Percentiles rank a stretch among this genome's conserved stretches.
phyloP scores from a whole-genome alignment of 2,113 vertebrate genomes.

The Tetrao urogallus region DNA sequence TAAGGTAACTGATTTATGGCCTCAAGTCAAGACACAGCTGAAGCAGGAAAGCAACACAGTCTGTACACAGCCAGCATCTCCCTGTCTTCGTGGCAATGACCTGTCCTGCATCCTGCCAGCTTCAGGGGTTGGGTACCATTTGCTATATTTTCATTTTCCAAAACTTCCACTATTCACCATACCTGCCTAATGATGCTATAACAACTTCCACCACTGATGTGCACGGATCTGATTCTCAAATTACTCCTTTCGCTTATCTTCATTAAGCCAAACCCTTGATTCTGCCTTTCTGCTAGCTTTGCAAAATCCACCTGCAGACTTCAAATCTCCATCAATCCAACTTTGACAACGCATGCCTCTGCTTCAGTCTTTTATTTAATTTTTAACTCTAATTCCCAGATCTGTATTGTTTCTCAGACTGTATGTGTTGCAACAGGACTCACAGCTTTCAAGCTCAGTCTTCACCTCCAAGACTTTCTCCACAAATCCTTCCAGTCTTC shows the following conservation, averaged over 20 bases:
- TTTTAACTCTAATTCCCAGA: neutral
- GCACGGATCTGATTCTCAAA: neutral
- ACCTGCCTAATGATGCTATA: neutral
- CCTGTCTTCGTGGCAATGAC: accelerated
- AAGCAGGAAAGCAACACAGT: neutral
- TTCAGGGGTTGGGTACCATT: neutral
- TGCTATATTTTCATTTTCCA: no score
- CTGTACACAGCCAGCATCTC: neutral
- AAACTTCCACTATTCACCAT: neutral
- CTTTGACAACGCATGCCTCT: neutral
- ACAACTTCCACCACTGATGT: neutral
- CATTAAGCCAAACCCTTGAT: neutral
- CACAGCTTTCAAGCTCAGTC: neutral
- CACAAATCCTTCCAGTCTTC: neutral
- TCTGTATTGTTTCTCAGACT: neutral
- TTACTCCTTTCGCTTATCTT: neutral
- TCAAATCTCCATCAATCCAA: neutral
- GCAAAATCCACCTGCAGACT: neutral
- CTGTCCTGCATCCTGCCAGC: neutral
- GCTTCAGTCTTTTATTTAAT: neutral
- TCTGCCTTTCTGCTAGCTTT: neutral
- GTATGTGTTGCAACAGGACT: neutral
- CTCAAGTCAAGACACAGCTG: neutral
- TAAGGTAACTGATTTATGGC: neutral
- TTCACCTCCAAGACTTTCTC: neutral